Evolutionary conservation across 2,888 invertebrate species (phyloP).

Genomic region (Alloplasta piceator): DNA sequence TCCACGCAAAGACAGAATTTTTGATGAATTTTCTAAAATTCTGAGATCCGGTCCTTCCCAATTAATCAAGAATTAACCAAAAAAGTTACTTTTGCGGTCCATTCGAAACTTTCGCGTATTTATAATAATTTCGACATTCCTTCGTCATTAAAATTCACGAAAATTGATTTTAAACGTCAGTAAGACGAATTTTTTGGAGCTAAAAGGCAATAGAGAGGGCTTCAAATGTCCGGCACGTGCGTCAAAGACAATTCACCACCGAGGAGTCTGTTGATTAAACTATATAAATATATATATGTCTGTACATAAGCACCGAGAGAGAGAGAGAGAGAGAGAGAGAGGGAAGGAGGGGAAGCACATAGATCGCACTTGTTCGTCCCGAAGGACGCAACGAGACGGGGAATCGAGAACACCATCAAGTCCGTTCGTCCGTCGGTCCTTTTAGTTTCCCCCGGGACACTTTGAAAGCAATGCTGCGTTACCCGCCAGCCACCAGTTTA

Average conservation of each 20-base stretch:
- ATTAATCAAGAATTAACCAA: too few species aligned
- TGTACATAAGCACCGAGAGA: constrained; percentile 9
- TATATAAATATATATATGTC: constrained; percentile 28
- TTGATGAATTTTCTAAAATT: too few species aligned
- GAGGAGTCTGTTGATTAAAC: background rate
- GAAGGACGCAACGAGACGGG: constrained; percentile 76
- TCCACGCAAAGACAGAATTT: too few species aligned
- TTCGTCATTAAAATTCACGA: too few species aligned
- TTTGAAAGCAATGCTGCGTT: constrained; percentile 80
- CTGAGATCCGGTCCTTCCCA: too few species aligned
- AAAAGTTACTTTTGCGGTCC: too few species aligned
- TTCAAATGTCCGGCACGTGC: constrained; percentile 17
- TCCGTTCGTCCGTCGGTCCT: constrained; percentile 72
- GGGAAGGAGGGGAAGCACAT: constrained; percentile 58
- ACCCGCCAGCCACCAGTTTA: constrained; percentile 73
- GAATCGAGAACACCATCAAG: constrained; percentile 52
- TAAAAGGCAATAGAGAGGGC: background rate
- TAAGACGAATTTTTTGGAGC: background rate
- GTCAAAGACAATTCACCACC: background rate
- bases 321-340: background rate
- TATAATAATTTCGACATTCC: background rate
- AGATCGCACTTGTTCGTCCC: constrained; percentile 80
- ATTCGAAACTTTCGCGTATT: background rate
- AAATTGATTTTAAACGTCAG: too few species aligned
- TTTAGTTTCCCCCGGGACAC: constrained; percentile 74